Conservation (phyloP, 2,113 vertebrate species). For the Dicentrarchus labrax region DNA sequence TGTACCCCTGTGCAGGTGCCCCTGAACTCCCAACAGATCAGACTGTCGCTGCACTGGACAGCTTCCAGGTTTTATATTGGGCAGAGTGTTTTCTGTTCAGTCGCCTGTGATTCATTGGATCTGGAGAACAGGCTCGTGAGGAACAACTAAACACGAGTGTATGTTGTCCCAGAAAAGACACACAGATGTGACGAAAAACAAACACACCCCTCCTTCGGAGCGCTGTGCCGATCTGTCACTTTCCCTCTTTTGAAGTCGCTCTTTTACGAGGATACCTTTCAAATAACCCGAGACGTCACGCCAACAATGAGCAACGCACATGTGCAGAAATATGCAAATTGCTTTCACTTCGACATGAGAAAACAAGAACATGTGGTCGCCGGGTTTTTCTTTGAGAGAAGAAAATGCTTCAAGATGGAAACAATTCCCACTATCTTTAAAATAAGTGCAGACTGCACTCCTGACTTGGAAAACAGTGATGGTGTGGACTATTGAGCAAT, state of each 20-base stretch:
- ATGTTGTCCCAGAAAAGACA: constrained; percentile 15
- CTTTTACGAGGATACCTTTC: neutral
- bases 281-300: neutral
- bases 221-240: neutral
- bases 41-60: neutral
- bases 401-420: constrained; percentile 25
- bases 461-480: neutral
- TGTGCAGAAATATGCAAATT: constrained; percentile 40
- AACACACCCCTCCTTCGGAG: neutral
- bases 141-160: neutral
- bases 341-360: constrained; percentile 16
- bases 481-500: constrained; percentile 2
- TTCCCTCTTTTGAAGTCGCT: constrained; percentile 14
- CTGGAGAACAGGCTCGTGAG: neutral
- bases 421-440: constrained; percentile 18
- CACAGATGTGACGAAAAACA: constrained; percentile 27
- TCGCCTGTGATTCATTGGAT: neutral
- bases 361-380: constrained; percentile 33
- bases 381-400: constrained; percentile 15
- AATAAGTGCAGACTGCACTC: constrained; percentile 1
- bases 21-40: neutral
- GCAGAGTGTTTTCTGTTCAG: neutral
- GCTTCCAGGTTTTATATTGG: neutral
- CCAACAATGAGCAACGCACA: neutral
- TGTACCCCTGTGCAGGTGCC: neutral